These are phyloP conservation scores for Platyscapa corneri DNA, from an alignment of 1,140 invertebrate species.

Conservation along the genomic window DNA sequence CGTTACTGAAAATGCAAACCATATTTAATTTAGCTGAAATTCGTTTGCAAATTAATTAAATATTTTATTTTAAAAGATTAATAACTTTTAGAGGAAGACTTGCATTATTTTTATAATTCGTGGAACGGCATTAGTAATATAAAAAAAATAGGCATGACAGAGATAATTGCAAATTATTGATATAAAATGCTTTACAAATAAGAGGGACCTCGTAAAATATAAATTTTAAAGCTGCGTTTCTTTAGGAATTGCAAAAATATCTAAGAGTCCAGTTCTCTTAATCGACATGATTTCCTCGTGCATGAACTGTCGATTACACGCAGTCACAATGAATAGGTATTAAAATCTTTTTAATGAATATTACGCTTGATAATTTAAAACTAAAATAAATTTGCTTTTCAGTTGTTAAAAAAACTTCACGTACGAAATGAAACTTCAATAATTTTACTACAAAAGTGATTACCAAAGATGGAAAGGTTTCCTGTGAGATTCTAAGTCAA, in stretches of 20 bases:
- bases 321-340: neutral
- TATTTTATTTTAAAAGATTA: no score
- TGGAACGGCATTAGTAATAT: no score
- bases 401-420: constrained; percentile 2
- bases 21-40: no score
- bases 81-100: no score
- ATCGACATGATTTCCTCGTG: neutral
- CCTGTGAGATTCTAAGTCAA: constrained; percentile 50
- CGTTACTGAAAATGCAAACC: no score
- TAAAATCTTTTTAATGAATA: neutral
- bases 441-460: constrained; percentile 33
- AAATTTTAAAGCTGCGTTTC: neutral
- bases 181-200: no score
- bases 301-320: neutral
- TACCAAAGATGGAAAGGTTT: constrained; percentile 50
- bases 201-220: no score
- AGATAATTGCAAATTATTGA: no score
- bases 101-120: no score
- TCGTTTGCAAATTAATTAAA: no score
- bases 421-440: constrained; percentile 23
- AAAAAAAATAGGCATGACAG: no score
- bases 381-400: constrained; percentile 1
- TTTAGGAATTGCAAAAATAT: neutral
- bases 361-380: neutral
- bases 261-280: neutral